Percentiles rank a stretch among this genome's conserved stretches.
Evolutionary conservation across 2,888 invertebrate genomes (phyloP).

Genomic region (Cynaeus angustus): DNA sequence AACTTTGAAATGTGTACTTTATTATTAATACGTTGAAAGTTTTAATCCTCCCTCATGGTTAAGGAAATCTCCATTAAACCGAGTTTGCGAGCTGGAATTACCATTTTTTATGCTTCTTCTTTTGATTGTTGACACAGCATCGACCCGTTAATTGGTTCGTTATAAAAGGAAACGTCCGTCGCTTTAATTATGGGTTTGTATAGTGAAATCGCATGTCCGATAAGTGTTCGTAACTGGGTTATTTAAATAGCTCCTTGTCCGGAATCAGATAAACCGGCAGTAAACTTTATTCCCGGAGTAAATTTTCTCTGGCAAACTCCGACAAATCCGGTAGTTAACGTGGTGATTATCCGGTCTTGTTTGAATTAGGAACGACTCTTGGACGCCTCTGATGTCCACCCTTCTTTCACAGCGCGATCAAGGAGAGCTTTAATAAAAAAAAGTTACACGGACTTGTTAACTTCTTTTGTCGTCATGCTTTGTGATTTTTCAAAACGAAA

Average conservation of each 20-base stretch:
- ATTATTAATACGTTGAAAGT: constrained; percentile 30
- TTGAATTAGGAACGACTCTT: constrained; percentile 35
- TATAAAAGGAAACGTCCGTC: constrained; percentile 22
- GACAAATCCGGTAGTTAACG: constrained; percentile 47
- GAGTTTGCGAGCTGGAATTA: constrained; percentile 15
- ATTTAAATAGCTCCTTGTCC: constrained; percentile 47
- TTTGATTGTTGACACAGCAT: constrained; percentile 23
- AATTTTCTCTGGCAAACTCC: constrained; percentile 42
- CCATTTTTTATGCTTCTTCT: constrained; percentile 18
- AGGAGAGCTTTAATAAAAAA: constrained; percentile 33
- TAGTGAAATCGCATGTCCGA: constrained; percentile 46
- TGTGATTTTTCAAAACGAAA: constrained; percentile 43
- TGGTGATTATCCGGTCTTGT: constrained; percentile 43
- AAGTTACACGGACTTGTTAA: constrained; percentile 37
- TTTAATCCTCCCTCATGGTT: constrained; percentile 12
- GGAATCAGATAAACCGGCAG: constrained; percentile 44
- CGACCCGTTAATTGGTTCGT: constrained; percentile 22
- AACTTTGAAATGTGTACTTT: neutral
- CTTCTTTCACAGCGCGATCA: constrained; percentile 10
- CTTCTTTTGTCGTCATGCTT: constrained; percentile 42
- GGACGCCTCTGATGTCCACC: constrained; percentile 43
- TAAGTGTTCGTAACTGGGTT: constrained; percentile 43
- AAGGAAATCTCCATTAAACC: constrained; percentile 21
- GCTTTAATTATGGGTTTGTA: constrained; percentile 30
- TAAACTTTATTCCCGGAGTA: constrained; percentile 48